Evolutionary conservation across 1,140 invertebrate genomes (phyloP), one percentile per base, ranked within the genome.

Genomic region (Rhysida immarginata): DNA sequence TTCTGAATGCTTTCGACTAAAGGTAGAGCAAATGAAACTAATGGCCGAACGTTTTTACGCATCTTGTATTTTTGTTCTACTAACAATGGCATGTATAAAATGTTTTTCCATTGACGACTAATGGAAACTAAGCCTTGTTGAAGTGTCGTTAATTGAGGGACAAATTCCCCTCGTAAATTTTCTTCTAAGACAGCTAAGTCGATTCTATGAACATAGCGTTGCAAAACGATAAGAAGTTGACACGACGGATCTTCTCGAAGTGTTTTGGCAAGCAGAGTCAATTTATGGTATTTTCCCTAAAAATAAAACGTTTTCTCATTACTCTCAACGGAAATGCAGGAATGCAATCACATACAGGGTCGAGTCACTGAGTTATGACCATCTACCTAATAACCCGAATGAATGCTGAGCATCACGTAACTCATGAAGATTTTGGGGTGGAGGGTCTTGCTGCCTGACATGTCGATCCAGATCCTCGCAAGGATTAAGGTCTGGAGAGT

Each of bases 51-150:
- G 51, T 79, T 82, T 74, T 90, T 91, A 53, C 66, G 66, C 11
- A 68, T 61, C 56, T 71, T 74, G 64, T 87, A 85, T 66, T 87
- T 89, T 66, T 91, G 85, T 63, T 95, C 88, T 51, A 92, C 76
- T 29, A 95, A 72, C 48, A 93, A 74, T 0, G 93, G 93, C 61
- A 93, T 95, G 66, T 96, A 95, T 1, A 97, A 71, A 2, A 91
- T 85, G 69, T 93, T 95, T 71, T 96, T 96, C 93, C 93, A 97
- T 66, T 96, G 91, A 1, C 92, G 78, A 63, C 88, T 93, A 20
- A 96, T 68, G 45, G 91, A 87, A 66, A 93, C 83, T 20, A 94
- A 81, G n/a, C 88, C 89, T 80, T 89, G 69, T 61, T 90, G 77
- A n/a, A 96, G 73, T 0, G 85, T 94, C 54, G 85, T 89, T 3